phyloP scores from a whole-genome alignment of 1,140 invertebrate species.

The Bactericera cockerelli region DNA sequence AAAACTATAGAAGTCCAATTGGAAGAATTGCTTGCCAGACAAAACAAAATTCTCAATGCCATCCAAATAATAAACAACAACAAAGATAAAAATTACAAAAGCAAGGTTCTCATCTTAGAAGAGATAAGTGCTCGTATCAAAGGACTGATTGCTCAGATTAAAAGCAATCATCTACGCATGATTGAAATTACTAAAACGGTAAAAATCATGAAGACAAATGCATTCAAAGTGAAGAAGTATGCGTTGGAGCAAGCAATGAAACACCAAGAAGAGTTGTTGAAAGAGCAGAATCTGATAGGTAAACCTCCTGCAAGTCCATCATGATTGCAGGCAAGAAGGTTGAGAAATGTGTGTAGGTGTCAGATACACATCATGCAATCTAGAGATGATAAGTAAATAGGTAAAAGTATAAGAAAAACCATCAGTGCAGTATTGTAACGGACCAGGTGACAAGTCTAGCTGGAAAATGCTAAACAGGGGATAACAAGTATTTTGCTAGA shows the following conservation, averaged over 20 bases:
- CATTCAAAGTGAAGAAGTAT: not conserved
- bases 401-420: no score
- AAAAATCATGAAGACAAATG: not conserved
- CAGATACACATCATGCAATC: no score
- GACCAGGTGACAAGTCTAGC: no score
- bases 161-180: not conserved
- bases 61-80: conserved; percentile 2
- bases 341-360: no score
- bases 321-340: no score
- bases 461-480: no score
- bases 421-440: no score
- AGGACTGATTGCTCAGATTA: not conserved
- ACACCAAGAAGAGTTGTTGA: not conserved
- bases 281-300: not conserved
- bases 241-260: not conserved
- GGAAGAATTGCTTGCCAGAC: not conserved
- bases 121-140: not conserved
- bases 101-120: not conserved
- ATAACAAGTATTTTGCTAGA: no score
- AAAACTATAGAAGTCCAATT: not conserved
- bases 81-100: conserved; percentile 8
- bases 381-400: no score
- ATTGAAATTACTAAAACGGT: conserved; percentile 5
- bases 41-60: conserved; percentile 1
- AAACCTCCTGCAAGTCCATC: not conserved